These are phyloP conservation scores for Sialis lutaria DNA, from an alignment of 2,888 invertebrate species.

Conservation along the genomic window DNA sequence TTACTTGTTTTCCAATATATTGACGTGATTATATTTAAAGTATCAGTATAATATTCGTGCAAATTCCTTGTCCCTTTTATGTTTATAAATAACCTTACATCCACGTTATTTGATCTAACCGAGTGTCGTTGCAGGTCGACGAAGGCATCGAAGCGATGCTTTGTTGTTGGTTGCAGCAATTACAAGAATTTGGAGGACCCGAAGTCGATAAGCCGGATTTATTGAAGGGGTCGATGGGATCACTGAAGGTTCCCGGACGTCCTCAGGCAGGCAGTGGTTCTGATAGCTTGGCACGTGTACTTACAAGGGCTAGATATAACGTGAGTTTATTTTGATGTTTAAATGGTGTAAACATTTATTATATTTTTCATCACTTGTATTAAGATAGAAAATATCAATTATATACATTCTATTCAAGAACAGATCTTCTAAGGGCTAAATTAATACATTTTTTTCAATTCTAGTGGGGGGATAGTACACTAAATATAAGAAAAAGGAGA, in stretches of 20 bases:
- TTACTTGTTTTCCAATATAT: too few relatives aligned
- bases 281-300: slow-evolving; percentile 38
- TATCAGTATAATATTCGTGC: background rate
- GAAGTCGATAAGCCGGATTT: slow-evolving; percentile 74
- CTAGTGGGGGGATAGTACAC: too few relatives aligned
- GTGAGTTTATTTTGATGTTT: slow-evolving; percentile 32
- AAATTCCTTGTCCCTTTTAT: background rate
- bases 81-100: background rate
- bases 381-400: too few relatives aligned
- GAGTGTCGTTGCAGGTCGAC: slow-evolving; percentile 34
- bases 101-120: background rate
- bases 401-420: too few relatives aligned
- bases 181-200: slow-evolving; percentile 69
- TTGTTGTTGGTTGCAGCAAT: slow-evolving; percentile 68
- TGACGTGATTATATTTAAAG: too few relatives aligned
- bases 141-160: slow-evolving; percentile 77
- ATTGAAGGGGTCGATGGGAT: slow-evolving; percentile 56
- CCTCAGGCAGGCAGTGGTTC: slow-evolving; percentile 23
- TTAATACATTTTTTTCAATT: too few relatives aligned
- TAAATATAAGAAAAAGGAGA: too few relatives aligned
- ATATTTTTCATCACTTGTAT: too few relatives aligned
- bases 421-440: too few relatives aligned
- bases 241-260: slow-evolving; percentile 36
- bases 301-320: slow-evolving; percentile 66
- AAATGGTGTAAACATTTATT: too few relatives aligned